phyloP scores from a whole-genome alignment of 2,113 vertebrate genomes.

The Nerophis ophidion region DNA sequence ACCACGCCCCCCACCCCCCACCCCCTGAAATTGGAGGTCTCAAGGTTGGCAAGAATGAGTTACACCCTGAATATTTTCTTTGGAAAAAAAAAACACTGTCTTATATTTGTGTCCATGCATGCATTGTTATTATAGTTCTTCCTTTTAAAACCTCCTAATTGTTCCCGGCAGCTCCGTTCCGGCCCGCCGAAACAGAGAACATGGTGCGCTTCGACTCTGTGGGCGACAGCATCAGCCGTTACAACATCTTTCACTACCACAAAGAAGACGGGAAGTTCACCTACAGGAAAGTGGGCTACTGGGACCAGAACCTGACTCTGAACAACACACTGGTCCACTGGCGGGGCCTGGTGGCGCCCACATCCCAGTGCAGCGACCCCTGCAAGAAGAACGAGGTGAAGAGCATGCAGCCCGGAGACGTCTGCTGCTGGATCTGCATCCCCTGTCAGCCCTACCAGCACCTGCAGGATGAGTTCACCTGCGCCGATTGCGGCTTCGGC shows the following conservation, averaged over 20 bases:
- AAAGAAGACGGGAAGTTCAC: conserved; percentile 74
- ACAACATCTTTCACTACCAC: conserved; percentile 96
- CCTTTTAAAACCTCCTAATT: neutral
- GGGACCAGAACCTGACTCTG: conserved; percentile 87
- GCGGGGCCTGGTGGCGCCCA: conserved; percentile 74
- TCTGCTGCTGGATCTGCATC: conserved; percentile 99
- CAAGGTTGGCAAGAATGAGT: too few relatives aligned
- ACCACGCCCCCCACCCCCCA: too few relatives aligned
- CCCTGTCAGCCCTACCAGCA: conserved; percentile 93
- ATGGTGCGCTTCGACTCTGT: conserved; percentile 84
- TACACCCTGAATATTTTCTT: too few relatives aligned
- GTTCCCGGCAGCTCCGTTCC: conserved; percentile 81
- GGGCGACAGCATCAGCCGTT: conserved; percentile 91
- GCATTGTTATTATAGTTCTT: too few relatives aligned
- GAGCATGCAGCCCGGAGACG: conserved; percentile 95
- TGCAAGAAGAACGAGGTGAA: conserved; percentile 95
- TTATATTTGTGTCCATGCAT: too few relatives aligned
- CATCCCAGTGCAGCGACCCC: conserved; percentile 95
- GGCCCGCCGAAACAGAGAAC: conserved; percentile 80
- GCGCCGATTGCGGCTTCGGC: conserved; percentile 87
- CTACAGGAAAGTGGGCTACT: conserved; percentile 93
- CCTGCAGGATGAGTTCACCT: conserved; percentile 89
- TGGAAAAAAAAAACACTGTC: too few relatives aligned
- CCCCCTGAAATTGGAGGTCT: too few relatives aligned
- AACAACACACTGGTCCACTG: conserved; percentile 83